Evolutionary conservation across 2,113 vertebrate species (phyloP).

Genomic region (Menidia beryllina): DNA sequence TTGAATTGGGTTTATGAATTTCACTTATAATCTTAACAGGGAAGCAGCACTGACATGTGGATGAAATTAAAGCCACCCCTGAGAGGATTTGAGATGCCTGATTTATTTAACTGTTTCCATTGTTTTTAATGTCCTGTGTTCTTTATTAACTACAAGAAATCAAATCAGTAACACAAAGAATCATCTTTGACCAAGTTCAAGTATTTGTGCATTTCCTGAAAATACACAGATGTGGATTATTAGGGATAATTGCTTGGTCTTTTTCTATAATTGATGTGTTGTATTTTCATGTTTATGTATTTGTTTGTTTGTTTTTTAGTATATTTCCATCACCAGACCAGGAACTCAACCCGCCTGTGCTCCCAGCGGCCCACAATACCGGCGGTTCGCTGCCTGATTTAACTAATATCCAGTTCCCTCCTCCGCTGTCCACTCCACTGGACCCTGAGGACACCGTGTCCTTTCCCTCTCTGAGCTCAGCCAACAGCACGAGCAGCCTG

Average conservation of each 20-base stretch:
- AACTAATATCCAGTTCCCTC: slow-evolving; percentile 97
- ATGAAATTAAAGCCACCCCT: no score
- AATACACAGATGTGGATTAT: not conserved
- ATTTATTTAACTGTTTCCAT: no score
- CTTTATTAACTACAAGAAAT: not conserved
- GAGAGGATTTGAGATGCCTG: no score
- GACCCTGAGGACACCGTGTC: slow-evolving; percentile 91
- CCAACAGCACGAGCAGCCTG: slow-evolving; percentile 91
- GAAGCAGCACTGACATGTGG: no score
- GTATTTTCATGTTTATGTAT: not conserved
- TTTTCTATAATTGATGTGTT: slow-evolving; percentile 5
- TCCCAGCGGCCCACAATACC: slow-evolving; percentile 92
- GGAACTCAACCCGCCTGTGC: slow-evolving; percentile 88
- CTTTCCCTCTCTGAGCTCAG: slow-evolving; percentile 88
- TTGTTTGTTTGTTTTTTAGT: slow-evolving; percentile 70
- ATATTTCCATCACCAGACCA: slow-evolving; percentile 97
- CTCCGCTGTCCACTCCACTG: slow-evolving; percentile 93
- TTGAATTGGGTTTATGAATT: no score
- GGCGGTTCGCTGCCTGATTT: slow-evolving; percentile 97
- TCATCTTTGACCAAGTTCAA: not conserved
- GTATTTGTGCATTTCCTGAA: not conserved
- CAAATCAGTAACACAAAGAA: no score
- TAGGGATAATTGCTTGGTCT: not conserved
- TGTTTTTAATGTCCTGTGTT: no score
- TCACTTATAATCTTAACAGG: no score